Base-by-base conservation (phyloP, 2,113 vertebrate species). In the Cnemophilus loriae region DNA sequence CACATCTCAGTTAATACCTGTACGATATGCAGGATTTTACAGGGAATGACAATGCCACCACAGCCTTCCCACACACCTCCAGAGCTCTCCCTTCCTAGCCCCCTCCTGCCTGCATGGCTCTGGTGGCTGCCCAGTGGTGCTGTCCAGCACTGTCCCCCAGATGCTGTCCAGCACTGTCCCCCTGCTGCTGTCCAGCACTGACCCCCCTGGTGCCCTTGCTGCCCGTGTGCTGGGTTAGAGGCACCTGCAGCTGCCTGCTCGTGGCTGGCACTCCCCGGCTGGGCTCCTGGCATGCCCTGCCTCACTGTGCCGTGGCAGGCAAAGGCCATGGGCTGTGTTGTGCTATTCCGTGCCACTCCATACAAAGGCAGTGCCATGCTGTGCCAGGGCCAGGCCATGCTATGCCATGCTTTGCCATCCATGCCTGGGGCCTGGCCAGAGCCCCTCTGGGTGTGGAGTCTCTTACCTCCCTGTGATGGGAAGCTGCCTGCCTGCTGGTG, bases 101-200 rank as follows among this genome's bases (percentile, higher is more conserved):
- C 26, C 16, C 17, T 50, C 27, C 52, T 74, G 42, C 70, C 55
- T 5, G 3, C 3, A 1, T 2, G 41, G 69, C 35, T 42, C 37
- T 5, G 10, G 14, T 4, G 12, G 41, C 35, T 1, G 1, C 44
- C 24, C 1, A 0, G 24, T 7, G 28, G 18, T 22, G 57, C 22
- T 55, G 49, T 9, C 24, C 7, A 6, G 24, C 28, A 20, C 20
- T 42, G 30, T 64, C 30, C 32, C 42, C 33, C 6, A 6, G n/a
- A n/a, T 8, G 9, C 52, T n/a, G 18, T 3, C 35, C 7, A 1
- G 47, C 49, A 26, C 49, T 42, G 42, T 42, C 44, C 44, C 44
- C 1, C 10, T 8, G 24, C 4, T 4, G 7, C 82, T 27, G 57
- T 28, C 7, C 7, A 16, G n/a, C n/a, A n/a, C n/a, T n/a, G n/a